Conservation (phyloP, 2,888 invertebrate genomes). For the Ypsolopha sequella region DNA sequence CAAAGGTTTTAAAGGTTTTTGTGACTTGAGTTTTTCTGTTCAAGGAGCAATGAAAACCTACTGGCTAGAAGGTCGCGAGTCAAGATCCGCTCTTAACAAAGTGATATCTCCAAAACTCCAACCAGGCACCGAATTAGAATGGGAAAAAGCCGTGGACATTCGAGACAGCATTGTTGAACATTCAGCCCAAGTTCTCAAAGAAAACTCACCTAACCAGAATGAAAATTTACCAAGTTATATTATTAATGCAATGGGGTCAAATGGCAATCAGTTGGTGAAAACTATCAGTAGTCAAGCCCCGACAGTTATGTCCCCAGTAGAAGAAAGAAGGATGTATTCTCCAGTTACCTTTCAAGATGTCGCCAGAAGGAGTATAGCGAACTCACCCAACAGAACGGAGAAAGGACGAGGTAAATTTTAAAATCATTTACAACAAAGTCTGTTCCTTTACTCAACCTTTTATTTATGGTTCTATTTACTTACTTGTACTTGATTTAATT, state of each 20-base stretch:
- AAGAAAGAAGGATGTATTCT: constrained; percentile 81
- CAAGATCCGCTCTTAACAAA: constrained; percentile 68
- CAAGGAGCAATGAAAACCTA: constrained; percentile 89
- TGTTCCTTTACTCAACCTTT: no score
- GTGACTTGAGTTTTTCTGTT: constrained; percentile 9
- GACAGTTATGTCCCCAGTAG: constrained; percentile 54
- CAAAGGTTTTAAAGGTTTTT: background rate
- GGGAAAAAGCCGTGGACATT: constrained; percentile 57
- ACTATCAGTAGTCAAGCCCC: constrained; percentile 19
- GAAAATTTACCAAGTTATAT: background rate
- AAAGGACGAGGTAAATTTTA: constrained; percentile 25
- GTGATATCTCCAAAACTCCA: constrained; percentile 50
- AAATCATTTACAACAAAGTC: no score
- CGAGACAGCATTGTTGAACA: constrained; percentile 58
- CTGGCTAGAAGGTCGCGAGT: constrained; percentile 83
- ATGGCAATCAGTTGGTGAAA: constrained; percentile 1
- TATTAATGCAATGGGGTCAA: background rate
- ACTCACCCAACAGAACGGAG: constrained; percentile 74
- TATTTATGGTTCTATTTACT: no score
- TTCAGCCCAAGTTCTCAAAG: constrained; percentile 29
- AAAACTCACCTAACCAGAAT: constrained; percentile 1
- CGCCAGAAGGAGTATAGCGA: constrained; percentile 81
- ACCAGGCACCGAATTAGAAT: constrained; percentile 52
- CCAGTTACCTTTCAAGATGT: constrained; percentile 90
- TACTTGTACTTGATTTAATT: background rate